Conservation (phyloP, 2,888 invertebrate genomes). For the Lepidocyrtinus sp. region DNA sequence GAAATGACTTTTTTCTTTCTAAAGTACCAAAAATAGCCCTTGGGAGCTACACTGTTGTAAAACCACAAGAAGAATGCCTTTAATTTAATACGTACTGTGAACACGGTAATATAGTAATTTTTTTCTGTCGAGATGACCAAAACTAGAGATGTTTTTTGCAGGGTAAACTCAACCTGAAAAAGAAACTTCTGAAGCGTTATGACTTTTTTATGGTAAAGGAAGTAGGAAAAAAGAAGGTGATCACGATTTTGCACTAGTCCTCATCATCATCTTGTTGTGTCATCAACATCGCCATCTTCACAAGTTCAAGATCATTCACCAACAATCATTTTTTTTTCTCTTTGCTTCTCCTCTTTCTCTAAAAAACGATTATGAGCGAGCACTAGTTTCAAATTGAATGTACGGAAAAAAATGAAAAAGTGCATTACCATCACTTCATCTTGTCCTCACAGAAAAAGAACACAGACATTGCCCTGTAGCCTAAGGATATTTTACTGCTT, state of each 20-base stretch:
- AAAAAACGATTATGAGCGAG: neutral
- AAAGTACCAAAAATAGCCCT: constrained; percentile 34
- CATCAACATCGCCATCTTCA: constrained; percentile 32
- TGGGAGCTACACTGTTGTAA: neutral
- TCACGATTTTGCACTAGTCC: constrained; percentile 18
- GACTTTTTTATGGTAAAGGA: constrained; percentile 8
- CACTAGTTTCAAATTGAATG: neutral
- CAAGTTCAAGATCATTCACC: constrained; percentile 54
- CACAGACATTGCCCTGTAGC: constrained; percentile 56
- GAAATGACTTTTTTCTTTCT: neutral
- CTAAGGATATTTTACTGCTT: constrained; percentile 36
- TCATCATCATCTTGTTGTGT: constrained; percentile 32
- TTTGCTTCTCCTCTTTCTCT: constrained; percentile 3
- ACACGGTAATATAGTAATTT: neutral
- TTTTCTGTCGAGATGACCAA: constrained; percentile 10
- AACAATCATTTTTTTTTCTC: neutral
- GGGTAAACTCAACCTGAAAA: neutral
- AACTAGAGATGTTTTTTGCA: neutral
- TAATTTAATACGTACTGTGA: constrained; percentile 2
- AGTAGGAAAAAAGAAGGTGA: constrained; percentile 15
- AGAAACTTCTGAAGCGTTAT: neutral
- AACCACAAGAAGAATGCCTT: neutral
- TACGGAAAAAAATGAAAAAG: constrained; percentile 26
- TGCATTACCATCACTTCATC: constrained; percentile 44
- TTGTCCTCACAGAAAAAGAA: neutral